Evolutionary conservation across 2,888 invertebrate genomes (phyloP).

Genomic region (Epinotia ramella): DNA sequence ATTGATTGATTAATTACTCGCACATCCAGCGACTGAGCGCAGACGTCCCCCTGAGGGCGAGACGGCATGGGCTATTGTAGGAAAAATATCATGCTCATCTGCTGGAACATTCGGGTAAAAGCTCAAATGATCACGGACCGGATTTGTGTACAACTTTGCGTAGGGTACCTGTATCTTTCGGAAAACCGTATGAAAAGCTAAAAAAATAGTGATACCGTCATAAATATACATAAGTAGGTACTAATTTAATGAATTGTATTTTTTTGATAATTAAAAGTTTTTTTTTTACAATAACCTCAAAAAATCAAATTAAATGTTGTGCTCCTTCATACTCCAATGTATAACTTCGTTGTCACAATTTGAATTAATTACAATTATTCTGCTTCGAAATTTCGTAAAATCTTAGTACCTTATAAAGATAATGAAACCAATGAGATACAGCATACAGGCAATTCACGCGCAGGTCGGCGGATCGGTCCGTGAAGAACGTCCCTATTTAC

Average conservation of each 20-base stretch:
- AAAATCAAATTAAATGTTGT: background rate
- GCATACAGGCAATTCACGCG: background rate
- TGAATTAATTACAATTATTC: background rate
- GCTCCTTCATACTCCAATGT: background rate
- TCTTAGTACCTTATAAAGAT: too few relatives aligned
- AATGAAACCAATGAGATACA: background rate
- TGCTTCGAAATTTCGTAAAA: too few relatives aligned
- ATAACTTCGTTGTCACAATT: background rate
- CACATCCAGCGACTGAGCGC: too few relatives aligned
- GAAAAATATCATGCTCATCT: too few relatives aligned
- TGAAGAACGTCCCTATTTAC: constrained; percentile 54
- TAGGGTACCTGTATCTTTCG: background rate
- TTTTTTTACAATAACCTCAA: background rate
- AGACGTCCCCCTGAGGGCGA: too few relatives aligned
- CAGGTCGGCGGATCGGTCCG: background rate
- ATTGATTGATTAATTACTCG: too few relatives aligned
- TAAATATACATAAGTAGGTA: too few relatives aligned
- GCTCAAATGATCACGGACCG: background rate
- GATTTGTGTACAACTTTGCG: background rate
- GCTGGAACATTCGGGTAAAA: background rate
- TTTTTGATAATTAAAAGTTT: too few relatives aligned
- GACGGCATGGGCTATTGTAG: too few relatives aligned
- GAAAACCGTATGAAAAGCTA: background rate
- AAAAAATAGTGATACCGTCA: too few relatives aligned
- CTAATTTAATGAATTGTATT: too few relatives aligned